Base-by-base conservation (phyloP, 2,888 invertebrate species). In the Hesperia comma region DNA sequence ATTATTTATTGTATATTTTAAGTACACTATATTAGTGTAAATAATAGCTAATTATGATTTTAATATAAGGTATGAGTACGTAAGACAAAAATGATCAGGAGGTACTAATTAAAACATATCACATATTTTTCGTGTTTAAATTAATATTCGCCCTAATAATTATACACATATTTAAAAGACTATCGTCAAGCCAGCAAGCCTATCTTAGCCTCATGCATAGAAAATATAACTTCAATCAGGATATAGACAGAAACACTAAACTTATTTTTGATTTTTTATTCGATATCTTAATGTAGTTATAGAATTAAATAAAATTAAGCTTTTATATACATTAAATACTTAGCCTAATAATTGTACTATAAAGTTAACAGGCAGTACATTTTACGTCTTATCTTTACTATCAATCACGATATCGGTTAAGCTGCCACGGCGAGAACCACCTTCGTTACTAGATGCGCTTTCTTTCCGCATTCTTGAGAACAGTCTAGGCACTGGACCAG, bases 1-100 rank as follows among this genome's bases (percentile, higher is more conserved):
- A 53, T 54, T 61, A 67, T 67, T 67, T 67, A 55, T 68, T 58
- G 60, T 77, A 77, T 80, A 63, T 69, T 74, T 64, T 81, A 85
- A 81, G 79, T 91, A 90, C 92, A 92, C 92, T 92, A 92, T 90
- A 91, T 92, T 92, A 92, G 92, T 92, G 92, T 91, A 87, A 88
- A 77, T 78, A 84, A 81, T 87, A 84, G 79, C 77, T 81, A 77
- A 75, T 80, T 73, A 75, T 72, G 70, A 73, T 73, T 68, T 77
- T 74, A 74, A 71, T 77, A 63, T 72, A 80, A 77, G 73, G 74
- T 81, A 82, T 82, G 77, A 76, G 73, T 79, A 77, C 71, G 73
- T 82, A 83, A 85, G 78, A 75, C 75, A 82, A 80, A 82, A 77
- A 73, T 75, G 77, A 79, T 77, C 74, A 79, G 79, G 79, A 79